Percentiles rank a stretch among this genome's conserved stretches.
Evolutionary conservation across 2,888 invertebrate genomes (phyloP).

Genomic region (Drosophila silvestris): DNA sequence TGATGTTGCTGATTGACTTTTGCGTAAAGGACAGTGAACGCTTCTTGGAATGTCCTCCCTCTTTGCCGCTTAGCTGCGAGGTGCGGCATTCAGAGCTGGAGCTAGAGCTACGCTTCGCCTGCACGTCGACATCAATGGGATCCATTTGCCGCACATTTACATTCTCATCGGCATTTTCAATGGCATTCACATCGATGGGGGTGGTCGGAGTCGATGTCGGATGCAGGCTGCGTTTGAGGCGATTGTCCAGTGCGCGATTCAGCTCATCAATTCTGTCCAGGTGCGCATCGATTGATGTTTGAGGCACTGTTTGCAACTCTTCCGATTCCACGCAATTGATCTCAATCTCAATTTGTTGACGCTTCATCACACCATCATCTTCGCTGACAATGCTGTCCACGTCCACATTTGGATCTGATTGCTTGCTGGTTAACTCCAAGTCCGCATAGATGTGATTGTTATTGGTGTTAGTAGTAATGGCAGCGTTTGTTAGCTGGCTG

Average conservation of each 20-base stretch:
- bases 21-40: conserved; percentile 84
- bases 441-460: conserved; percentile 84
- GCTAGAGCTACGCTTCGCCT: conserved; percentile 79
- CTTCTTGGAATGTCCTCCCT: conserved; percentile 73
- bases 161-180: conserved; percentile 66
- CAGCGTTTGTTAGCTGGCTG: conserved; percentile 47
- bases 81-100: conserved; percentile 82
- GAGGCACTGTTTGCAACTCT: conserved; percentile 36
- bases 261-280: conserved; percentile 84
- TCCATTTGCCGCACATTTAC: conserved; percentile 30
- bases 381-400: conserved; percentile 57
- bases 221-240: conserved; percentile 78
- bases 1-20: conserved; percentile 83
- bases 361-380: conserved; percentile 39
- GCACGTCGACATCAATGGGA: conserved; percentile 42
- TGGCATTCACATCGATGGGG: conserved; percentile 76
- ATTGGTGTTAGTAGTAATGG: conserved; percentile 71
- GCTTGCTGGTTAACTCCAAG: conserved; percentile 66
- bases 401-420: conserved; percentile 14
- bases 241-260: conserved; percentile 83
- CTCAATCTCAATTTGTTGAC: conserved; percentile 73
- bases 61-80: conserved; percentile 57
- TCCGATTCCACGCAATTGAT: conserved; percentile 67
- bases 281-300: conserved; percentile 84
- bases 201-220: conserved; percentile 27